Base-by-base conservation (phyloP, 2,113 vertebrate species). In the Zosterops japonicus region DNA sequence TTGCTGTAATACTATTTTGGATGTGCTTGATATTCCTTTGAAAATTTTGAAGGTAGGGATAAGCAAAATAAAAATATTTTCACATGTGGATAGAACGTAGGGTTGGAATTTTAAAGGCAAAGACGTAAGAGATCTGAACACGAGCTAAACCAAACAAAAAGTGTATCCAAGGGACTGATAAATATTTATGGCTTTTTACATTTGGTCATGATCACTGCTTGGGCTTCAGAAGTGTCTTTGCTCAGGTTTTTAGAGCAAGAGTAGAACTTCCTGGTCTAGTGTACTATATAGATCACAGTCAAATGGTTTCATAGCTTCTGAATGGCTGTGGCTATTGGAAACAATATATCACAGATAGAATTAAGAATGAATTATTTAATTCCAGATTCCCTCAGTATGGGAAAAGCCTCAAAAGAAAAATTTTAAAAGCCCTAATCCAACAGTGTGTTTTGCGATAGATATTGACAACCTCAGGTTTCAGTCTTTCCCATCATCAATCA, bases 111-210 rank as follows among this genome's bases (percentile, higher is more conserved):
- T 83, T 41, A 80, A 69, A 74, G 50, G 53, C 57, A 79, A 50
- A 50, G 81, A 82, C 0, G 0, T 79, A 88, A 90, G 79, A 92
- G 6, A 8, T 68, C 69, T 75, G 69, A 94, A 79, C 35, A 57
- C 14, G 70, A 82, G 27, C 63, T 94, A 83, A 95, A 72, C 33
- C 80, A 95, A 95, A 76, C 67, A 88, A 57, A 86, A 95, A 85
- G 59, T 90, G 90, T 95, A 90, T 95, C 90, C 89, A 95, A 95
- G 93, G 93, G 87, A 95, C 91, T 12, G 0, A 86, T 69, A 97
- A 95, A 95, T 95, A 93, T 91, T 95, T 95, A 63, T 74, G 59
- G 41, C 82, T 85, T 93, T 39, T 94, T 90, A 10, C 8, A 56
- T 80, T 94, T 91, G 74, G 84, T 69, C 78, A 25, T 25, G 70